Percentiles rank a stretch among this genome's conserved stretches.
Conservation (phyloP, 2,113 vertebrate species). For the Brienomyrus brachyistius region DNA sequence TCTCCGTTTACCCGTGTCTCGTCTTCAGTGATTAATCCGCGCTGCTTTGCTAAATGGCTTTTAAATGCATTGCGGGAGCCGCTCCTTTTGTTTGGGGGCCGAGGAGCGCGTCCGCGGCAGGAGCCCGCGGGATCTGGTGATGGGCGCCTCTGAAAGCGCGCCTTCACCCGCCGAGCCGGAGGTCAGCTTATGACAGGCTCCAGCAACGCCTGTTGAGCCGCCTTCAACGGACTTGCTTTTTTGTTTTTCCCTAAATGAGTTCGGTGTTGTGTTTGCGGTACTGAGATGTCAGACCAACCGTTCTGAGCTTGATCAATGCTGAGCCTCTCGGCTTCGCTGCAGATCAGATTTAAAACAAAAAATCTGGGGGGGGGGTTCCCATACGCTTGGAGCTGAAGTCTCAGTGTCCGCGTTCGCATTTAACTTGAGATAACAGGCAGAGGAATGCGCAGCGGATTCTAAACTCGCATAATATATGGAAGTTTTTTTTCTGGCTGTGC, state of each 20-base stretch:
- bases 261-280: not conserved
- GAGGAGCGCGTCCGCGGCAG: not conserved
- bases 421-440: not conserved
- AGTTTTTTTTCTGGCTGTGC: not conserved
- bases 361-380: too few relatives aligned
- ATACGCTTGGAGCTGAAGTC: not conserved
- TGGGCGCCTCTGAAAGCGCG: not conserved
- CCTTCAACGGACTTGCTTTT: not conserved
- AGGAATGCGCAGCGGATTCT: not conserved
- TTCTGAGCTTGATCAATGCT: not conserved
- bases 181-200: not conserved
- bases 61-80: not conserved
- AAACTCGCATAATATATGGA: not conserved
- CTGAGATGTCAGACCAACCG: not conserved
- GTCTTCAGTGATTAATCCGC: slow-evolving; percentile 2
- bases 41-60: not conserved
- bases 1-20: not conserved
- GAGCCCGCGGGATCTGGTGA: not conserved
- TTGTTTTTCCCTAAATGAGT: not conserved
- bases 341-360: not conserved
- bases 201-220: not conserved
- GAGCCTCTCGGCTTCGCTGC: not conserved
- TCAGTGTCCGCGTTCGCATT: not conserved
- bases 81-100: not conserved
- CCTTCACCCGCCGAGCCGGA: not conserved